phyloP scores from a whole-genome alignment of 2,797 vertebrate genomes.

The Sebastes steindachneri region DNA sequence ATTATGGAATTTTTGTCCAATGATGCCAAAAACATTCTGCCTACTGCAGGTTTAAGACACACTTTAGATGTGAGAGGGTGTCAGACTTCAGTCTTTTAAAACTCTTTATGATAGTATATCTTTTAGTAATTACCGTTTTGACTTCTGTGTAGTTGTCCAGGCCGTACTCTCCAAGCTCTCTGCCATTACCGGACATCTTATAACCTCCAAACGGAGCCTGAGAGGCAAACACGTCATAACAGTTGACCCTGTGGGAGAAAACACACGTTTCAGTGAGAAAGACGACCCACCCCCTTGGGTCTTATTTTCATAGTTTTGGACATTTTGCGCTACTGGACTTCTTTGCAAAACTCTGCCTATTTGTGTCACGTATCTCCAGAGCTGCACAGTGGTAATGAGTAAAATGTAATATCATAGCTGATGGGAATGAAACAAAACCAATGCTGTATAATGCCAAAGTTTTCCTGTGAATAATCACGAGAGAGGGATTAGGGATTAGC shows the following conservation, averaged over 20 bases:
- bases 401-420: not conserved
- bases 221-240: slow-evolving; percentile 91
- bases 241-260: slow-evolving; percentile 88
- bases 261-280: not conserved
- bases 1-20: too few species aligned
- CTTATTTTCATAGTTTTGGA: not conserved
- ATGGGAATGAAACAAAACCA: not conserved
- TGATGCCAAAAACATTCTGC: too few species aligned
- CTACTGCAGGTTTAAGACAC: too few species aligned
- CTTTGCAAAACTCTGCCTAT: not conserved
- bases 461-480: not conserved
- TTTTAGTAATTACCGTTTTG: slow-evolving; percentile 86
- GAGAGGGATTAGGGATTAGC: not conserved
- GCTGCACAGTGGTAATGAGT: too few species aligned
- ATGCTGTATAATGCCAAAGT: not conserved
- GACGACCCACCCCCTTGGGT: too few species aligned
- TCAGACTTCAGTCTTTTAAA: too few species aligned
- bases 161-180: slow-evolving; percentile 93
- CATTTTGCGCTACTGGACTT: not conserved
- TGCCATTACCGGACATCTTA: slow-evolving; percentile 92
- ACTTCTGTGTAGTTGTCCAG: slow-evolving; percentile 93
- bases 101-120: not conserved
- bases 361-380: not conserved
- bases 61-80: too few species aligned
- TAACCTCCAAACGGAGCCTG: slow-evolving; percentile 97